Base-by-base conservation (phyloP, 2,113 vertebrate genomes). In the Aphyosemion australe region DNA sequence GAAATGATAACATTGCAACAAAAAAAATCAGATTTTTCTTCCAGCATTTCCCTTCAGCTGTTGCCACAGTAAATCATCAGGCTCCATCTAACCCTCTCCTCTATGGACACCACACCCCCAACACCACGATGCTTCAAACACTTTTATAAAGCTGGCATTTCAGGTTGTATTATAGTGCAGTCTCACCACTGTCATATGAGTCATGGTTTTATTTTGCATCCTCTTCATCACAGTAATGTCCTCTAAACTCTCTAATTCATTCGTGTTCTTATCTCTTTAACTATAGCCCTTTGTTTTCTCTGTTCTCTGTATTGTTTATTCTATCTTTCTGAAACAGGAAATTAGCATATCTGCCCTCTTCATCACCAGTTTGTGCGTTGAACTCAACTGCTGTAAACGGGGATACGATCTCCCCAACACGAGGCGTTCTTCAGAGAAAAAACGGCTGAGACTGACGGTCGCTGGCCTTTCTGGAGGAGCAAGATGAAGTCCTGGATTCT, bases 401-500 rank as follows among this genome's bases (percentile, higher is more conserved):
- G 8, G 61, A 85, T 82, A 80, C 42, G 65, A 72, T 79, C 80
- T 68, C n/a, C 55, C 57, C 13, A 6, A 54, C 43, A 7, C 41
- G 49, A 32, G 54, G 48, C 46, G 46, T 37, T 10, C 34, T 77
- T 78, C 55, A 74, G 74, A 52, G 78, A 41, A 26, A 56, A 50
- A 15, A 26, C 41, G 8, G 73, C 74, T 20, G 63, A 31, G 41
- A 26, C 76, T 47, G 78, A 39, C 64, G 58, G 77, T 84, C 72
- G 62, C 54, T 42, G 67, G 63, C 76, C 78, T 41, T n/a, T 75
- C 78, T 78, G 73, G 74, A 18, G 65, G 74, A 76, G 83, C 8
- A 79, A 85, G 88, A 84, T 85, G 83, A 86, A 85, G 82, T 85
- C 86, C 76, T 74, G 79, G 80, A 87, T 87, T 84, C 91, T 79